These are phyloP conservation scores for Peribatodes rhomboidaria DNA, from an alignment of 2,888 invertebrate species.

Conservation along the genomic window DNA sequence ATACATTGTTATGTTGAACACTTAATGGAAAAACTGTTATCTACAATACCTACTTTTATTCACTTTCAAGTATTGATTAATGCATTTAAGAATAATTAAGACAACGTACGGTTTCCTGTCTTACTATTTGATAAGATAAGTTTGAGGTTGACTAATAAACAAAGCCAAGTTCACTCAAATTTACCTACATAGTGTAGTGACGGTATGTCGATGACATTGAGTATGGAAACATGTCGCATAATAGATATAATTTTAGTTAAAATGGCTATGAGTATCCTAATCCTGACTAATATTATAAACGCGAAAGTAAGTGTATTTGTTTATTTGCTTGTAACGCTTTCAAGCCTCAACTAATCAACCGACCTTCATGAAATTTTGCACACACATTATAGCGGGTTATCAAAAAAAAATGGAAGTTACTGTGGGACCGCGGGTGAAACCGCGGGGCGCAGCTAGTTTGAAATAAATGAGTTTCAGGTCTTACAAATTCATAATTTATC, in stretches of 20 bases:
- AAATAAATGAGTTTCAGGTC: no score
- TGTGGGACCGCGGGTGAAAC: no score
- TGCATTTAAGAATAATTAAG: slow-evolving; percentile 12
- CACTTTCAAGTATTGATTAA: slow-evolving; percentile 13
- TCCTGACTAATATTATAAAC: no score
- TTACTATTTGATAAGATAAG: slow-evolving; percentile 14
- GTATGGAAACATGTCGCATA: neutral
- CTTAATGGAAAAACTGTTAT: slow-evolving; percentile 15
- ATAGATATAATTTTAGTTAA: neutral
- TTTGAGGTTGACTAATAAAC: no score
- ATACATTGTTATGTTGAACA: slow-evolving; percentile 6
- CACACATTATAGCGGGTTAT: no score
- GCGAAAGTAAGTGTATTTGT: no score
- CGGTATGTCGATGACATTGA: neutral
- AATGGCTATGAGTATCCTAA: neutral
- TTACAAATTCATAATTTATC: no score
- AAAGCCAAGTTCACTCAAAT: slow-evolving; percentile 19
- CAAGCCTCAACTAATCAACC: no score
- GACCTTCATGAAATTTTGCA: no score
- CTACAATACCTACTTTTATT: slow-evolving; percentile 14
- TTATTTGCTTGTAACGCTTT: no score
- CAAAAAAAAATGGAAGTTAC: no score
- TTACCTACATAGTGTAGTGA: neutral
- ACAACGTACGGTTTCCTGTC: slow-evolving; percentile 20
- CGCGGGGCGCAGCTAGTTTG: no score